phyloP scores from a whole-genome alignment of 2,797 vertebrate species.

The Uromys caudimaculatus region DNA sequence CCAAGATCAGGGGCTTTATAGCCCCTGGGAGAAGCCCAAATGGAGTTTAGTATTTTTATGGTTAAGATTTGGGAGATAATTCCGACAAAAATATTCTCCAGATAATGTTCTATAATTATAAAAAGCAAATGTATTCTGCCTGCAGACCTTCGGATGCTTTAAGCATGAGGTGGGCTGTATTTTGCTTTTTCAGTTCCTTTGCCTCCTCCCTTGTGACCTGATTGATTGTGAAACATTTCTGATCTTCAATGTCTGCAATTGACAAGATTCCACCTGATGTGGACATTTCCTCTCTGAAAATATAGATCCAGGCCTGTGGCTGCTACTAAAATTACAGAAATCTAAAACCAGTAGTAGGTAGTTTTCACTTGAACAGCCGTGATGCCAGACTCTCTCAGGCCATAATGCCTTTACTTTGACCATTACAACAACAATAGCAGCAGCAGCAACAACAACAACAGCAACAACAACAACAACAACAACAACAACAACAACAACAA shows the following conservation, averaged over 20 bases:
- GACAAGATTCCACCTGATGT: background rate
- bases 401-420: background rate
- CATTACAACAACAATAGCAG: too few relatives aligned
- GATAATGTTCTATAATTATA: background rate
- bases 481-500: background rate
- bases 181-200: background rate
- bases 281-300: background rate
- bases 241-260: background rate
- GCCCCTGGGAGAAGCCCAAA: background rate
- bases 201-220: background rate
- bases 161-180: background rate
- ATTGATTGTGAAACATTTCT: background rate
- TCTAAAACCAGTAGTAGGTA: background rate
- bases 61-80: background rate
- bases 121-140: background rate
- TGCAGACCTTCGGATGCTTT: background rate
- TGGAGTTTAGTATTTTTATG: background rate
- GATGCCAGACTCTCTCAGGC: background rate
- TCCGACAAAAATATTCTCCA: background rate
- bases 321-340: constrained; percentile 8
- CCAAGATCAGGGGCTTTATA: background rate
- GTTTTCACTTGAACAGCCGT: background rate
- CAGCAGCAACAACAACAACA: background rate
- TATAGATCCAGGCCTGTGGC: background rate
- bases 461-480: background rate